A percentile compares a stretch with the other conserved stretches of the same genome.
phyloP scores from a whole-genome alignment of 2,113 vertebrate genomes.

The Leucosticte australis region DNA sequence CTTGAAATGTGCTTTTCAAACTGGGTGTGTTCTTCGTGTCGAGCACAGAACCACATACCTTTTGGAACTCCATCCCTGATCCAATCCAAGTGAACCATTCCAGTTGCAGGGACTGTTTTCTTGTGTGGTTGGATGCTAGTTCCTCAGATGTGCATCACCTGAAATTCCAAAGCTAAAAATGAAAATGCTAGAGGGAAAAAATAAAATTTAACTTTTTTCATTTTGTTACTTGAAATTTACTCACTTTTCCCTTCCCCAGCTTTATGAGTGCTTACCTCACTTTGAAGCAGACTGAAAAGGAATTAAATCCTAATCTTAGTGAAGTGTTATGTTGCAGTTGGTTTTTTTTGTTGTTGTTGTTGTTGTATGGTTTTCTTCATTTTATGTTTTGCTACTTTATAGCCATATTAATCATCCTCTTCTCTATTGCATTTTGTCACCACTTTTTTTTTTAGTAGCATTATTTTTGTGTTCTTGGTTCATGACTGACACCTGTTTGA shows the following conservation, averaged over 20 bases:
- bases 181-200: background rate
- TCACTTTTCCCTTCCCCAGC: background rate
- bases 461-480: slow-evolving; percentile 46
- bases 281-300: slow-evolving; percentile 80
- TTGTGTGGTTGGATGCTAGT: background rate
- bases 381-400: slow-evolving; percentile 39
- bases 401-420: slow-evolving; percentile 57
- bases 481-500: slow-evolving; percentile 36
- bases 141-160: background rate
- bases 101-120: background rate
- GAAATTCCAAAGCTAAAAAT: background rate
- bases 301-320: slow-evolving; percentile 44
- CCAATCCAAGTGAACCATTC: background rate
- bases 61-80: background rate
- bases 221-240: background rate
- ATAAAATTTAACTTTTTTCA: background rate
- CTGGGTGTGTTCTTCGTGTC: rapidly evolving
- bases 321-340: slow-evolving; percentile 42
- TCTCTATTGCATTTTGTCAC: slow-evolving; percentile 44
- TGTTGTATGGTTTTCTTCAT: slow-evolving; percentile 36
- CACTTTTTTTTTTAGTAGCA: background rate
- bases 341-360: background rate
- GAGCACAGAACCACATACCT: background rate
- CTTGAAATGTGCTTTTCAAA: background rate
- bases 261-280: slow-evolving; percentile 1